A percentile compares a stretch with the other conserved stretches of the same genome.
phyloP scores from a whole-genome alignment of 2,113 vertebrate species.

The Xiphias gladius region DNA sequence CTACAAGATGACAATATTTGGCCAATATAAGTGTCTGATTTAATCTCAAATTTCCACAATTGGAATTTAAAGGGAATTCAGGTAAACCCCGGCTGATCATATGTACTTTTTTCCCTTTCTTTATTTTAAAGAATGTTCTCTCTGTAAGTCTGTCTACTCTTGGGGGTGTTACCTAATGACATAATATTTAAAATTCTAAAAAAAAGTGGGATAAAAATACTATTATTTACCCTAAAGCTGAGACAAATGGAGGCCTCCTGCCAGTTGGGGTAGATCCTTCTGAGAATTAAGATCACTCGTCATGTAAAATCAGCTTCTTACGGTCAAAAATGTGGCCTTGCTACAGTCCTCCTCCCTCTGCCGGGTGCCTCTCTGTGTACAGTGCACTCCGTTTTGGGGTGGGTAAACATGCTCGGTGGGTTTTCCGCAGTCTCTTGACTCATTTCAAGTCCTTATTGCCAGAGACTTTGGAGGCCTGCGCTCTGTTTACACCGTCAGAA shows the following conservation, averaged over 20 bases:
- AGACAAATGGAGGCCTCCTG: constrained; percentile 9
- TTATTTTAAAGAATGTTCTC: too few relatives aligned
- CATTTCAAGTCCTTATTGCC: constrained; percentile 31
- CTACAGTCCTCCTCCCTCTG: not conserved
- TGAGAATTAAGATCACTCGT: constrained; percentile 11
- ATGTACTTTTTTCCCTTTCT: too few relatives aligned
- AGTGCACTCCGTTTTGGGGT: constrained; percentile 20
- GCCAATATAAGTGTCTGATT: not conserved
- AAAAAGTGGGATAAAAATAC: not conserved
- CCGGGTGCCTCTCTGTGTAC: constrained; percentile 11
- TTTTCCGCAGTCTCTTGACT: constrained; percentile 37
- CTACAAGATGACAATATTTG: not conserved
- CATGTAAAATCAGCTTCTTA: constrained; percentile 4
- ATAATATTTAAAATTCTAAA: not conserved
- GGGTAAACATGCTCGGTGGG: constrained; percentile 32
- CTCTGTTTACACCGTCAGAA: constrained; percentile 37
- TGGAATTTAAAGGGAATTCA: not conserved
- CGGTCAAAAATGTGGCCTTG: not conserved
- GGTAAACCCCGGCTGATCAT: not conserved
- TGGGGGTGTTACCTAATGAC: not conserved
- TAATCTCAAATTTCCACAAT: not conserved
- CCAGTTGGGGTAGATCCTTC: not conserved
- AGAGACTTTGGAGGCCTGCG: constrained; percentile 15
- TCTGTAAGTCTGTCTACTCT: too few relatives aligned
- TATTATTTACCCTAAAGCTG: constrained; percentile 2